These are phyloP conservation scores for Paracentrotus lividus DNA, from an alignment of 53 echinoderm and acorn worm species.

Conservation along the genomic window DNA sequence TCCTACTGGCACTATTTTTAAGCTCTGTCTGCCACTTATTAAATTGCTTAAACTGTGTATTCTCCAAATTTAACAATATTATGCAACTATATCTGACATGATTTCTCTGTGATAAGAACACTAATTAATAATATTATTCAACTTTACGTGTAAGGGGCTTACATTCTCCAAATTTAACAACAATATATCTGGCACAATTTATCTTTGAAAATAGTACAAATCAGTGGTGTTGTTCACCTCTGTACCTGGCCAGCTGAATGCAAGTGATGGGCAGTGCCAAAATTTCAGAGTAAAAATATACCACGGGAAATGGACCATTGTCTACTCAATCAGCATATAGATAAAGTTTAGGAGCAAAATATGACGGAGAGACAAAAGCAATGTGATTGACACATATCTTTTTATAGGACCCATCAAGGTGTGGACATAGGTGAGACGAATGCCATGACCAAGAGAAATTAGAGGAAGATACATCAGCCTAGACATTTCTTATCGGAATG, in stretches of 20 bases:
- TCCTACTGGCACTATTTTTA: not conserved
- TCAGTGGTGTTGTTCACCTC: not conserved
- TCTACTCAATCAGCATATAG: conserved; percentile 38
- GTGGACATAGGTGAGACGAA: conserved; percentile 35
- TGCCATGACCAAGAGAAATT: not conserved
- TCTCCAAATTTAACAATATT: not conserved
- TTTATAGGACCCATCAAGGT: conserved; percentile 47
- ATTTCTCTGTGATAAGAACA: not conserved
- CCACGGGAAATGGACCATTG: conserved; percentile 34
- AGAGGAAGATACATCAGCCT: not conserved
- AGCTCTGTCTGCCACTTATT: too few species aligned
- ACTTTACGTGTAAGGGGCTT: too few species aligned
- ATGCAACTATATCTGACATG: not conserved
- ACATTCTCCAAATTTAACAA: not conserved
- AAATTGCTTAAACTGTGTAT: too few species aligned
- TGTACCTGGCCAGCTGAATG: not conserved
- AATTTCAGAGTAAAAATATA: conserved; percentile 10
- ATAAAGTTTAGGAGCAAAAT: conserved; percentile 24
- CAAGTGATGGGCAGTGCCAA: conserved; percentile 15
- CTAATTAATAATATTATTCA: not conserved
- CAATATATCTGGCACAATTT: not conserved
- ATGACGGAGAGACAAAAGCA: conserved; percentile 38
- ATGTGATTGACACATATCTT: conserved; percentile 37
- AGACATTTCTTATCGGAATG: conserved; percentile 32
- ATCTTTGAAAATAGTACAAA: not conserved